phyloP scores from a whole-genome alignment of 2,797 vertebrate genomes.

The Triplophysa bombifrons region DNA sequence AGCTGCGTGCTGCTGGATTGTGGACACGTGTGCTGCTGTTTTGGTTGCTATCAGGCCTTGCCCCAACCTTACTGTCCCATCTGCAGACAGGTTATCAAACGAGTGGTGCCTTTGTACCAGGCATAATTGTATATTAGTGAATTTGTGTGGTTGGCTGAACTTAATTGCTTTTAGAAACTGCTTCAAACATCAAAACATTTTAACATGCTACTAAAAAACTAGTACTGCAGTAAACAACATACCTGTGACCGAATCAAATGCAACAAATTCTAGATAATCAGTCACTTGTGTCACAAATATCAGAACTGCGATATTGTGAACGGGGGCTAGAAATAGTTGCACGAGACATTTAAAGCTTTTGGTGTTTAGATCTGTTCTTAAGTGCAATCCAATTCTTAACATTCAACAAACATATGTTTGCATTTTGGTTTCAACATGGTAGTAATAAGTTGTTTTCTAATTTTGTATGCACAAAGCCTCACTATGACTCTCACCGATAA shows the following conservation, averaged over 20 bases:
- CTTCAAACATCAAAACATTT: neutral
- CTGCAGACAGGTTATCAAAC: constrained; percentile 78
- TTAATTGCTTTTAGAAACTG: neutral
- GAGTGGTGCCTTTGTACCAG: constrained; percentile 84
- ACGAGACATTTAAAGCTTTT: neutral
- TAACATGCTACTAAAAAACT: neutral
- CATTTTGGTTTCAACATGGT: neutral
- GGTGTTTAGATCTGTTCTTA: neutral
- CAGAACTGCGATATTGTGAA: neutral
- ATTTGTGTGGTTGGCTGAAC: neutral
- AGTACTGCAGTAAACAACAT: neutral
- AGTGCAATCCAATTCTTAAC: neutral
- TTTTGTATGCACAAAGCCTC: neutral
- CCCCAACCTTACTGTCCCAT: constrained; percentile 80
- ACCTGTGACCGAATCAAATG: neutral
- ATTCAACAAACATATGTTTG: neutral
- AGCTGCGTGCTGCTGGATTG: constrained; percentile 84
- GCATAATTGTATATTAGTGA: neutral
- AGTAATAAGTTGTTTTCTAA: neutral
- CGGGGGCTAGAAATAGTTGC: neutral
- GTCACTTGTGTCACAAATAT: neutral
- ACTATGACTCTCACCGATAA: neutral
- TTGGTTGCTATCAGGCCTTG: constrained; percentile 81
- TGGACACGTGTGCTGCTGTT: constrained; percentile 88
- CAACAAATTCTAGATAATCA: neutral